These are phyloP conservation scores for Trimorus sp. DNA, from an alignment of 2,888 invertebrate genomes.

Conservation along the genomic window DNA sequence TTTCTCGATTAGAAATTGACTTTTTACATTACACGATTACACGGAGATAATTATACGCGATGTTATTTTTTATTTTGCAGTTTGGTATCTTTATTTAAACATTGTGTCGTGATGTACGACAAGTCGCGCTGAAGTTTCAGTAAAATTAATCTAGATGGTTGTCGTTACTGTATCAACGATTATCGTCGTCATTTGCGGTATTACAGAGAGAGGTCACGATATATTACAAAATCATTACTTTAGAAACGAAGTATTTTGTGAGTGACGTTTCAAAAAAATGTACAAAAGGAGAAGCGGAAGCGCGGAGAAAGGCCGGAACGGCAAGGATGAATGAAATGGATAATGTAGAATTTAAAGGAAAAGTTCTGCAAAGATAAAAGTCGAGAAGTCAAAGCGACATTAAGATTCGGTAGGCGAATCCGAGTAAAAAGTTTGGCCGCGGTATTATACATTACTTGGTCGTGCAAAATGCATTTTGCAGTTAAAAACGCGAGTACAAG, in stretches of 20 bases:
- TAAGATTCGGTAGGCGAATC: constrained; percentile 60
- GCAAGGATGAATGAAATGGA: constrained; percentile 63
- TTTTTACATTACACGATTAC: too few species aligned
- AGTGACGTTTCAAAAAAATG: constrained; percentile 57
- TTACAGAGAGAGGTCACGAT: constrained; percentile 11
- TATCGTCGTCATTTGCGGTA: constrained; percentile 14
- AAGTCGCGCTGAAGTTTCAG: too few species aligned
- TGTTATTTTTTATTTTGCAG: too few species aligned
- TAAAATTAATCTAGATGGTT: too few species aligned
- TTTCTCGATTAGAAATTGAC: too few species aligned
- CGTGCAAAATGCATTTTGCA: constrained; percentile 57
- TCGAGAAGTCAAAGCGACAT: constrained; percentile 61
- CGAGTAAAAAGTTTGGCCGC: constrained; percentile 58
- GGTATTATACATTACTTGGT: constrained; percentile 59
- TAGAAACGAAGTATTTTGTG: constrained; percentile 50
- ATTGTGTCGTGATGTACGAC: neutral
- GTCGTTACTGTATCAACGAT: too few species aligned
- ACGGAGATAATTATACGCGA: neutral
- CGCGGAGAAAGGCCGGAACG: constrained; percentile 48
- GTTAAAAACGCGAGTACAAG: constrained; percentile 47
- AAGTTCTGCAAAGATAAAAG: constrained; percentile 63
- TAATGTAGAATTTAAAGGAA: constrained; percentile 65
- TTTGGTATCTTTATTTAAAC: too few species aligned
- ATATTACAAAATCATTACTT: constrained; percentile 49
- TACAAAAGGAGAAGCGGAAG: constrained; percentile 56